Base-by-base conservation (phyloP, 53 echinoderm and acorn worm species). In the Echinometra lucunter region DNA sequence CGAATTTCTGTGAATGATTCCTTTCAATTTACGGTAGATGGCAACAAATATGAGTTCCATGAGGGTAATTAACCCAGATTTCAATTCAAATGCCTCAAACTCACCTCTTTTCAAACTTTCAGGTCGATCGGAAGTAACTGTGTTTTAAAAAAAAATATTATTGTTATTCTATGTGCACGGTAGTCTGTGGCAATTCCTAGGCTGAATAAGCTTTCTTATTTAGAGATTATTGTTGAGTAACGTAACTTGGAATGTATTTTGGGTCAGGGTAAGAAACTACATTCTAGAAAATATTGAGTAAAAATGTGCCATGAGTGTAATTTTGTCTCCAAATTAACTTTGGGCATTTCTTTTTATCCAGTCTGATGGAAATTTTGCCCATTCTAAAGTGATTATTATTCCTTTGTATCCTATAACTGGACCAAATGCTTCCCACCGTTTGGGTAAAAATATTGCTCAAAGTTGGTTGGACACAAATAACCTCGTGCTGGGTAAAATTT, bases 1-100 rank as follows among this genome's bases (percentile, higher is more conserved):
- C 72, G 32, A 78, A 78, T 78, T 42, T 38, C 42, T 78, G 38
- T 78, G 78, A 78, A 78, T 23, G 40, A 78, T 78, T 78, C 42
- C 35, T 78, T 40, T 78, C 38, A 21, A 40, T 42, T 78, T 78
- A 38, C 19, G 9, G 42, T 42, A 38, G 42, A 78, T 21, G 78
- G 78, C 42, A 30, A 35, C 78, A 19, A 18, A 40, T 4, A 78
- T 78, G 42, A 42, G 78, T 38, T 42, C 35, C 78, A 42, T 19
- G 78, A 42, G 78, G 42, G 6, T 40, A 78, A 78, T 78, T 78
- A 78, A 35, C 78, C 78, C 8, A 78, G 19, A 78, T 78, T 35
- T 42, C 35, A 17, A 40, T 9, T 78, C 78, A 40, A 2, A 42
- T 78, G 42, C 28, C 72, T 35, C 16, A 72, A 34, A 38, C 2